Percentiles rank a stretch among this genome's conserved stretches.
These are phyloP conservation scores for Tuta absoluta DNA, from an alignment of 2,888 invertebrate species.

Conservation along the genomic window DNA sequence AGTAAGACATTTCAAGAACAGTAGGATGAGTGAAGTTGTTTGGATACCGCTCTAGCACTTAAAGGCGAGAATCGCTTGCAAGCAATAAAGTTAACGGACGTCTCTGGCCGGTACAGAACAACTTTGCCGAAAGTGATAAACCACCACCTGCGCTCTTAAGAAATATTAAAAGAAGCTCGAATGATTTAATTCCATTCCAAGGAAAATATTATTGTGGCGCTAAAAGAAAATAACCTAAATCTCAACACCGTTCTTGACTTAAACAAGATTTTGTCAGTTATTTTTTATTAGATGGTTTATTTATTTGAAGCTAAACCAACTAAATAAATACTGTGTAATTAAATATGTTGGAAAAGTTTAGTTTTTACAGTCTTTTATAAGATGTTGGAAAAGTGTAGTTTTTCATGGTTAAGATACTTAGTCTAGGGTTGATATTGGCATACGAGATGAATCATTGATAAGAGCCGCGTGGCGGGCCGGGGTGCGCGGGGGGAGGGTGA, in stretches of 20 bases:
- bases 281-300: slow-evolving; percentile 5
- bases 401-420: slow-evolving; percentile 28
- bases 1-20: not conserved
- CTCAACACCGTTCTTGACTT: slow-evolving; percentile 15
- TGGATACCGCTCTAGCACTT: not conserved
- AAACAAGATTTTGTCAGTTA: slow-evolving; percentile 1
- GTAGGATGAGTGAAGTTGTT: not conserved
- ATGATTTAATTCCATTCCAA: slow-evolving; percentile 9
- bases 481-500: slow-evolving; percentile 43
- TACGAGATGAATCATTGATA: slow-evolving; percentile 55
- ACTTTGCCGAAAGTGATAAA: slow-evolving; percentile 11
- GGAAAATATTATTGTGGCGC: slow-evolving; percentile 6
- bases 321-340: slow-evolving; percentile 6
- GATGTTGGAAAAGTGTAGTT: slow-evolving; percentile 6
- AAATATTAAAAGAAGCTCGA: not conserved
- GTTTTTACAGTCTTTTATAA: not conserved
- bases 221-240: slow-evolving; percentile 1
- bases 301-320: not conserved
- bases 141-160: not conserved
- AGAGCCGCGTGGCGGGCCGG: slow-evolving; percentile 49
- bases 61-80: slow-evolving; percentile 14
- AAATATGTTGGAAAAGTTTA: not conserved
- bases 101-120: slow-evolving; percentile 7
- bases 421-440: slow-evolving; percentile 46
- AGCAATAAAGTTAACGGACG: not conserved